These are phyloP conservation scores for Hydrozoanthus gracilis DNA, from an alignment of 92 coral and sea anemone species.

Conservation along the genomic window DNA sequence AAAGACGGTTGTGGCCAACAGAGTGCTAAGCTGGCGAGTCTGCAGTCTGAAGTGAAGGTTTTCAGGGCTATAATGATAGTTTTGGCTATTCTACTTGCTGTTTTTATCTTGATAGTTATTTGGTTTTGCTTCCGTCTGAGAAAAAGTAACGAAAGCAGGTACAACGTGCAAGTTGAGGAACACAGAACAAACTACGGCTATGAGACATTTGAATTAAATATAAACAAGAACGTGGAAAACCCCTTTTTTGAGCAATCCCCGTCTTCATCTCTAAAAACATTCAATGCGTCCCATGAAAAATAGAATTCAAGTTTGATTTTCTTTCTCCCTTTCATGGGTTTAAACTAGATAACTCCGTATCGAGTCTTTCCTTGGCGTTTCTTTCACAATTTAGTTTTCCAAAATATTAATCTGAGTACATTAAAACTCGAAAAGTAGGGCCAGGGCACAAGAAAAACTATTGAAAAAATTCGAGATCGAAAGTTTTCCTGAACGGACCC, in stretches of 20 bases:
- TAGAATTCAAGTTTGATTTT: too few species aligned
- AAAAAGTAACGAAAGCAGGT: neutral
- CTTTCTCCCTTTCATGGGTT: too few species aligned
- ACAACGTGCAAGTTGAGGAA: neutral
- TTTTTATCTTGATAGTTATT: neutral
- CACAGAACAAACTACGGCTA: slow-evolving; percentile 13
- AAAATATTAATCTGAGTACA: too few species aligned
- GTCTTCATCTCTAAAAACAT: neutral
- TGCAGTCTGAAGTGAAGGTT: slow-evolving; percentile 32
- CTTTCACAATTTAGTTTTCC: too few species aligned
- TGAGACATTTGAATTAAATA: slow-evolving; percentile 11
- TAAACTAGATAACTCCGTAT: too few species aligned
- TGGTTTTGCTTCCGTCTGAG: neutral
- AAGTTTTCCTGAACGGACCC: too few species aligned
- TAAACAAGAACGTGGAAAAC: slow-evolving; percentile 7
- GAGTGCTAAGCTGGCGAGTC: neutral
- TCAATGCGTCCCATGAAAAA: neutral
- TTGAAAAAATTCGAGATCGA: too few species aligned
- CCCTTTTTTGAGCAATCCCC: neutral
- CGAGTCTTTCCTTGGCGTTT: too few species aligned
- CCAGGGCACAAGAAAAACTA: too few species aligned
- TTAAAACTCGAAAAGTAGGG: too few species aligned
- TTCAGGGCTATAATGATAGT: slow-evolving; percentile 27
- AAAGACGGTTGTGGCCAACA: slow-evolving; percentile 24
- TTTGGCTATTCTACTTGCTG: neutral